phyloP scores from a whole-genome alignment of 2,797 vertebrate genomes.

The Anolis apletophallus region DNA sequence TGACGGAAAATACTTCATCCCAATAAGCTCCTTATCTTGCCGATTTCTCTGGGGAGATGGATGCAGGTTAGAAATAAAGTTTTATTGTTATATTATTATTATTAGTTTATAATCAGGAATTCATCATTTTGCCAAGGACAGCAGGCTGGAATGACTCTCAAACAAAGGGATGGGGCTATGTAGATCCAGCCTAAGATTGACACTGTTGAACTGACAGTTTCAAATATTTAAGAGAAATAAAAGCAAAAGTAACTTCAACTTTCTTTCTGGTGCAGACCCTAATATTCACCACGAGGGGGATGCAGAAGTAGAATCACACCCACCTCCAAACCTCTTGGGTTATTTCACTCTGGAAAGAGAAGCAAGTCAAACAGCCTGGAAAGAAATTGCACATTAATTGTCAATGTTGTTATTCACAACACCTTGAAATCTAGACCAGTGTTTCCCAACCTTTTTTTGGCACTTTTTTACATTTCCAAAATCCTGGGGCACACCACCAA shows the following conservation, averaged over 20 bases:
- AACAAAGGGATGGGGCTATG: no score
- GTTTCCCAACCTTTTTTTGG: no score
- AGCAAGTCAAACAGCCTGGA: background rate
- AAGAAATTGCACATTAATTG: background rate
- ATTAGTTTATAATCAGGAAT: no score
- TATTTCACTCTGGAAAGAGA: background rate
- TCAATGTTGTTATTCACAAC: background rate
- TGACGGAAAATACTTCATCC: no score
- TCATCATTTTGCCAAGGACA: no score
- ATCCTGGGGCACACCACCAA: no score
- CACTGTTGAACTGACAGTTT: background rate
- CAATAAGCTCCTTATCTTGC: no score
- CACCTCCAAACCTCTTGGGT: background rate
- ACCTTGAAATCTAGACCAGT: background rate
- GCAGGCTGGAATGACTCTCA: no score
- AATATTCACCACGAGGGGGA: slow-evolving; percentile 24
- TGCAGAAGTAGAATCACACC: background rate
- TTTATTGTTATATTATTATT: no score
- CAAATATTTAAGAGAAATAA: background rate
- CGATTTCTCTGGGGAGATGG: no score
- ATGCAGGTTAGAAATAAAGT: no score
- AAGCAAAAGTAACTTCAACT: background rate
- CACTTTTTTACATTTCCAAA: no score
- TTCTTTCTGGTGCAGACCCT: background rate
- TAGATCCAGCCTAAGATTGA: background rate